Conservation (phyloP, 2,113 vertebrate genomes). For the Tenrec ecaudatus region DNA sequence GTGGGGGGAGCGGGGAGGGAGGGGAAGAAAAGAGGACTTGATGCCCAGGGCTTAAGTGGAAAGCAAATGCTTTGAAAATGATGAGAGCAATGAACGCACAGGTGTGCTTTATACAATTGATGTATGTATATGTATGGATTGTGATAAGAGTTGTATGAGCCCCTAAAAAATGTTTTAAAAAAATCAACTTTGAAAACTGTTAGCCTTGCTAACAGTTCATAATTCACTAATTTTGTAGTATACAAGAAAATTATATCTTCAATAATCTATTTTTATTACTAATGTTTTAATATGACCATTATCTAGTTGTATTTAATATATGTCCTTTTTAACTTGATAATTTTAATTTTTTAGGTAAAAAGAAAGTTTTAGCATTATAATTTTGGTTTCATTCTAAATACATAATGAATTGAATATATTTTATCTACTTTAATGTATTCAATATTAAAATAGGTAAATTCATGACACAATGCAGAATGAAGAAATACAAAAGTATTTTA, state of each 20-base stretch:
- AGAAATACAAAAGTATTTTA: slow-evolving; percentile 14
- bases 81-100: too few relatives aligned
- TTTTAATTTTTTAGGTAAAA: slow-evolving; percentile 29
- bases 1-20: too few relatives aligned
- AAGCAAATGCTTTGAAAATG: too few relatives aligned
- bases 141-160: too few relatives aligned
- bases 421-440: slow-evolving; percentile 18
- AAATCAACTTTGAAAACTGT: background rate
- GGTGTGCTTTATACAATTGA: too few relatives aligned
- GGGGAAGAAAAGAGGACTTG: too few relatives aligned
- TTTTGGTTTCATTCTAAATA: background rate
- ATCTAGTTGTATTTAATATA: slow-evolving; percentile 2
- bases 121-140: too few relatives aligned
- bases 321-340: background rate
- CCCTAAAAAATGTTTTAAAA: too few relatives aligned
- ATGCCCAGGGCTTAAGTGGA: too few relatives aligned
- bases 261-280: background rate
- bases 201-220: background rate
- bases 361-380: slow-evolving; percentile 1
- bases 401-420: background rate
- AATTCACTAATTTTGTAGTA: slow-evolving; percentile 2
- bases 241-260: background rate
- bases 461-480: background rate
- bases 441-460: slow-evolving; percentile 21
- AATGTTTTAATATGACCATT: background rate